Evolutionary conservation across 1,140 invertebrate species (phyloP), one percentile per base, ranked within the genome.

Genomic region (Vanessa atalanta): DNA sequence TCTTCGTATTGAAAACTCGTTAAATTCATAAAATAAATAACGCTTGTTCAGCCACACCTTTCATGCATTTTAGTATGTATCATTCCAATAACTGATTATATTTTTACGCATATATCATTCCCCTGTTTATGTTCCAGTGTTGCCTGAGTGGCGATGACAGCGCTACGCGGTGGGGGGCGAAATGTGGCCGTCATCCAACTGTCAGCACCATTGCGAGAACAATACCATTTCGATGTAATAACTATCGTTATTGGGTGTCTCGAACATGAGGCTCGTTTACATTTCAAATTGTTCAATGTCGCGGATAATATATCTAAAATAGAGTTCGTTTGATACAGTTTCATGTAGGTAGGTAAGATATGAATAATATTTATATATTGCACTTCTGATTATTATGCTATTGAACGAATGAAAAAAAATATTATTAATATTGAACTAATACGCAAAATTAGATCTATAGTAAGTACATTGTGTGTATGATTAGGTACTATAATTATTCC

Each of bases 201-300:
- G 87, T 88, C 87, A 88, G 55, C 47, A 73, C 77, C 88, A 89
- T 79, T 71, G 76, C 76, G 80, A 85, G 85, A 89, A 87, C 87
- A 88, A 88, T 87, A 84, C 80, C 66, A 77, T 79, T 83, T 82
- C 79, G 74, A 82, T 83, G 82, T 84, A 85, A 88, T 90, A 86
- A 86, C 83, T 83, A 85, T 80, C 80, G 80, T 81, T 85, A 85
- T 90, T 80, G 81, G 80, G 84, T 80, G 85, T 89, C 83, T 82
- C 76, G 72, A 82, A 85, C 87, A 88, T 77, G 74, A 79, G 70
- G 64, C 77, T 81, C 83, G 80, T 84, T 82, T 85, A 79, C 72
- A 78, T 82, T 81, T 83, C 76, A 83, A 78, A 77, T 70, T 65
- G 72, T 75, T 70, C 31, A 73, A 66, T 80, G 67, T 65, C 51